Conservation (phyloP, 2,888 invertebrate species). For the Pantelozetes paolii region DNA sequence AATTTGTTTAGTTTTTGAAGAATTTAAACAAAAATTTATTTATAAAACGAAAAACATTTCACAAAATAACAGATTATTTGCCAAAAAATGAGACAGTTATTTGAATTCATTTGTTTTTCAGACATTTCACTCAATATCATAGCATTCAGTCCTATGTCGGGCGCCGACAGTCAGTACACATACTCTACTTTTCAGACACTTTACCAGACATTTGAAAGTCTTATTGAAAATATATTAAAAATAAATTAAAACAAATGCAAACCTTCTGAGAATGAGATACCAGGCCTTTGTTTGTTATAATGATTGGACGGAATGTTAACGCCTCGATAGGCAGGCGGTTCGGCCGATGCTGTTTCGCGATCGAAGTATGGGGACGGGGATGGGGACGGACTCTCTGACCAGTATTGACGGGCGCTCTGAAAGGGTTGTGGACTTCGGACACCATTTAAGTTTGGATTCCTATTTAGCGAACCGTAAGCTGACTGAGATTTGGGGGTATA, state of each 20-base stretch:
- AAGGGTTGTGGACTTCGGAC: conserved; percentile 16
- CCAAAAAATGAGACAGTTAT: no score
- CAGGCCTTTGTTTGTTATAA: background rate
- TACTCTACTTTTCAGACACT: no score
- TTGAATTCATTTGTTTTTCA: no score
- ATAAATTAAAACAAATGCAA: background rate
- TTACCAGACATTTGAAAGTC: no score
- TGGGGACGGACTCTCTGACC: conserved; percentile 26
- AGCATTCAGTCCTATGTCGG: no score
- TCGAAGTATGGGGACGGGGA: background rate
- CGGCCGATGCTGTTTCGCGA: background rate
- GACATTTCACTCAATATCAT: no score
- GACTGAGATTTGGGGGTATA: background rate
- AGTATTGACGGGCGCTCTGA: background rate
- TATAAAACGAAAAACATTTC: no score
- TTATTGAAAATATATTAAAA: background rate
- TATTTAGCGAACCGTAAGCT: background rate
- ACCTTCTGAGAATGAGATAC: background rate
- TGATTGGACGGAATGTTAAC: conserved; percentile 24
- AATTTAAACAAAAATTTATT: no score
- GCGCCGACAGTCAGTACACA: no score
- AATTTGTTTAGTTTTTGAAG: no score
- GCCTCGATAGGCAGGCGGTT: background rate
- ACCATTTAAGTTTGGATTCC: background rate
- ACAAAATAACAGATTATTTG: no score